Conservation (phyloP, 2,113 vertebrate species). For the Syngnathus scovelli region DNA sequence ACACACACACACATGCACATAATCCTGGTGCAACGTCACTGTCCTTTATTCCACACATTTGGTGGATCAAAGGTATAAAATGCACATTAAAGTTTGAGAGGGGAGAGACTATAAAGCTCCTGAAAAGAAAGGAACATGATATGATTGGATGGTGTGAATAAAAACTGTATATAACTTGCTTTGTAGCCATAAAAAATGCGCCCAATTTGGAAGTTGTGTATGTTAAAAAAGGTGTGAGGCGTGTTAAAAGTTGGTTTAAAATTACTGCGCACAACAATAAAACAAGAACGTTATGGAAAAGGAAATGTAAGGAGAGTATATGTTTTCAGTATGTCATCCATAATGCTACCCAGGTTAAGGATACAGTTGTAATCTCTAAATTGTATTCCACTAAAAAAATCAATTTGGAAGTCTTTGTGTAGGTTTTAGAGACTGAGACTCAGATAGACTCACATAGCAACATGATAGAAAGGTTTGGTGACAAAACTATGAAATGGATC, state of each 20-base stretch:
- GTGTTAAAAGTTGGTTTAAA: not conserved
- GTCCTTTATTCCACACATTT: not conserved
- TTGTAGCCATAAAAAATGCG: not conserved
- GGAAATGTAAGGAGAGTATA: not conserved
- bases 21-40: not conserved
- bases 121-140: not conserved
- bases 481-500: not conserved
- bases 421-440: not conserved
- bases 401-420: not conserved
- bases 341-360: too few species aligned
- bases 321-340: too few species aligned
- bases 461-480: not conserved
- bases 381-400: not conserved
- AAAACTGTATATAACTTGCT: not conserved
- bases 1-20: constrained; percentile 5
- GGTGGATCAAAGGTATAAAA: not conserved
- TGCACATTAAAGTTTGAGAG: not conserved
- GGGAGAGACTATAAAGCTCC: not conserved
- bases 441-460: not conserved
- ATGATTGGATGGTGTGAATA: not conserved
- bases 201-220: not conserved
- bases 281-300: not conserved
- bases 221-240: not conserved
- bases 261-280: not conserved
- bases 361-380: not conserved